These are phyloP conservation scores for Graphium colonna DNA, from an alignment of 2,888 invertebrate genomes.

Conservation along the genomic window DNA sequence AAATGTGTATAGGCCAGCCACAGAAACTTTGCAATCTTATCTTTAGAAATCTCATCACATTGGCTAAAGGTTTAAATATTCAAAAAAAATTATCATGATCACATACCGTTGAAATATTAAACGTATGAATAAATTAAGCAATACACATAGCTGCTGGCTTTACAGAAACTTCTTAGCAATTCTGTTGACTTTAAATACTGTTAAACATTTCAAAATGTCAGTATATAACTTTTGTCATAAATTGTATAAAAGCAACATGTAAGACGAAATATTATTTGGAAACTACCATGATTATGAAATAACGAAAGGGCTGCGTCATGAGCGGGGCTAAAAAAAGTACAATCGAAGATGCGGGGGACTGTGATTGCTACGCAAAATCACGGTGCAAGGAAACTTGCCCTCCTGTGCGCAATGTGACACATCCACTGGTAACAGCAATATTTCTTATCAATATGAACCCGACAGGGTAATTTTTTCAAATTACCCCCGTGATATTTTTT, in stretches of 20 bases:
- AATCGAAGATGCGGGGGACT: constrained; percentile 38
- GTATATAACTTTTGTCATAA: constrained; percentile 4
- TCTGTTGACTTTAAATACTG: background rate
- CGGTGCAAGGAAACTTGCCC: constrained; percentile 42
- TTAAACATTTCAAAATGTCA: constrained; percentile 18
- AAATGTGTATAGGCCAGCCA: constrained; percentile 19
- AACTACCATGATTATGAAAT: constrained; percentile 35
- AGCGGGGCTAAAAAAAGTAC: constrained; percentile 40
- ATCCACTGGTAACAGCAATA: constrained; percentile 58
- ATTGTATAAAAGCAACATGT: constrained; percentile 11
- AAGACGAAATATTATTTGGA: constrained; percentile 28
- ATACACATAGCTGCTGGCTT: too few species aligned
- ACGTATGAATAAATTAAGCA: too few species aligned
- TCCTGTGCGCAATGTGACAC: constrained; percentile 53
- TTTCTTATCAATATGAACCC: too few species aligned
- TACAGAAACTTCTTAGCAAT: background rate
- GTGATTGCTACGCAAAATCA: constrained; percentile 41
- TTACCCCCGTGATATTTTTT: too few species aligned
- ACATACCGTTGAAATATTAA: background rate
- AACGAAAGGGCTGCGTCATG: constrained; percentile 41
- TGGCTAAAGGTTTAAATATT: background rate
- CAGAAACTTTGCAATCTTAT: background rate
- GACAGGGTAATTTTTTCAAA: too few species aligned
- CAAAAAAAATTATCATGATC: background rate
- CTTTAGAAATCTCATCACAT: background rate